These are phyloP conservation scores for Latrodectus elegans DNA, from an alignment of 2,888 invertebrate genomes.

Conservation along the genomic window DNA sequence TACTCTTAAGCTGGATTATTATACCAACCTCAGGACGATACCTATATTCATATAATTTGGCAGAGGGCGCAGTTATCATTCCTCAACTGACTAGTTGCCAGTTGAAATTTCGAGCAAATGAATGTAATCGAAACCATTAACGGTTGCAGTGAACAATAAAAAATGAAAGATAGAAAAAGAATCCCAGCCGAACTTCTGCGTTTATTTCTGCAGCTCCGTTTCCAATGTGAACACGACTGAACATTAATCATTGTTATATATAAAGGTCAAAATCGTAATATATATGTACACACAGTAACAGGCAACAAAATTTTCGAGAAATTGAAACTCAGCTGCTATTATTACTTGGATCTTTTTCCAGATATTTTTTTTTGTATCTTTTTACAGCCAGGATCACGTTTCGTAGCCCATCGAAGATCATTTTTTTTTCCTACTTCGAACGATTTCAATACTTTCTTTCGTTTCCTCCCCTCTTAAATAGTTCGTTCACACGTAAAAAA, in stretches of 20 bases:
- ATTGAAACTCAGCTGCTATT: conserved; percentile 32
- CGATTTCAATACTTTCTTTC: too few relatives aligned
- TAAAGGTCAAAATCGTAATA: conserved; percentile 51
- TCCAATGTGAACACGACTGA: conserved; percentile 53
- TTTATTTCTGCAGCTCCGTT: conserved; percentile 50
- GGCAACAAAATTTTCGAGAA: conserved; percentile 27
- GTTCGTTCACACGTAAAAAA: too few relatives aligned
- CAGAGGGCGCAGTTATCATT: conserved; percentile 56
- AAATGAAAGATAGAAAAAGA: conserved; percentile 4
- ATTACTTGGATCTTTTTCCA: conserved; percentile 33
- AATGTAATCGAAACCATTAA: conserved; percentile 67
- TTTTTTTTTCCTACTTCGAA: not conserved
- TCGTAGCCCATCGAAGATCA: not conserved
- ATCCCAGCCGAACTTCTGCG: not conserved
- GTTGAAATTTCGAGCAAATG: conserved; percentile 64
- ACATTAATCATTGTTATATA: conserved; percentile 67
- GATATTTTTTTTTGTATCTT: conserved; percentile 14
- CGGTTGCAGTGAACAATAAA: not conserved
- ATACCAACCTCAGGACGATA: conserved; percentile 33
- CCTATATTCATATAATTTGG: conserved; percentile 53
- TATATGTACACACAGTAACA: conserved; percentile 22
- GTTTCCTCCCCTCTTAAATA: too few relatives aligned
- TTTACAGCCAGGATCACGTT: conserved; percentile 1
- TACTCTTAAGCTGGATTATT: conserved; percentile 64
- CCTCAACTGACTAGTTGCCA: conserved; percentile 55